A percentile compares a stretch with the other conserved stretches of the same genome.
Conservation (phyloP, 2,797 vertebrate genomes). For the Phoeniculus purpureus region DNA sequence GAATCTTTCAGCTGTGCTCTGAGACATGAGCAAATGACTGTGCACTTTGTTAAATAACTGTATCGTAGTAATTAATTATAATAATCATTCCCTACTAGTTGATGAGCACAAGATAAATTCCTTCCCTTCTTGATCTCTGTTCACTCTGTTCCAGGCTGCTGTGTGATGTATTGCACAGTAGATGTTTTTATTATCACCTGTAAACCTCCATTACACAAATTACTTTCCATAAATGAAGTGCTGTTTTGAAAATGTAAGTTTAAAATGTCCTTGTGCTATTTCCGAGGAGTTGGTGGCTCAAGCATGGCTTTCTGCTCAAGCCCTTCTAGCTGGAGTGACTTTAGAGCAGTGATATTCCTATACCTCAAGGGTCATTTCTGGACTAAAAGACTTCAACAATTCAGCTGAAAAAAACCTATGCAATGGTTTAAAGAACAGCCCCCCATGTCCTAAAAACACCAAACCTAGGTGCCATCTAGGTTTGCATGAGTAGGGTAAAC, state of each 20-base stretch:
- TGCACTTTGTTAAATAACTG: neutral
- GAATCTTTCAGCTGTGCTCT: neutral
- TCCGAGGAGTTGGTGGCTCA: neutral
- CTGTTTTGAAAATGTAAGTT: neutral
- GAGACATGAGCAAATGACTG: neutral
- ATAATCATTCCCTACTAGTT: neutral
- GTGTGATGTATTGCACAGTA: neutral
- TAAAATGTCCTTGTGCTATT: neutral
- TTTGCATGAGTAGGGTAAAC: neutral
- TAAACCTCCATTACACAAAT: neutral
- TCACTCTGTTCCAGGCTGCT: neutral
- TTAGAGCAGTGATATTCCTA: neutral
- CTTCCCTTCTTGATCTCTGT: neutral
- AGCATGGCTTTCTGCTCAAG: neutral
- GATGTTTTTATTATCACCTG: neutral
- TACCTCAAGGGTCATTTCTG: neutral
- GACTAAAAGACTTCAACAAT: neutral
- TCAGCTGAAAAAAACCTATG: neutral
- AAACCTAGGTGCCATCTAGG: neutral
- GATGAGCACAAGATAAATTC: neutral
- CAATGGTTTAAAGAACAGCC: neutral
- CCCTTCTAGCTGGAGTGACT: neutral
- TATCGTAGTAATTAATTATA: neutral
- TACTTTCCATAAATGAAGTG: neutral
- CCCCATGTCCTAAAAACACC: fast-evolving